Conservation (phyloP, 2,888 invertebrate genomes). For the Cryptus viduatorius region DNA sequence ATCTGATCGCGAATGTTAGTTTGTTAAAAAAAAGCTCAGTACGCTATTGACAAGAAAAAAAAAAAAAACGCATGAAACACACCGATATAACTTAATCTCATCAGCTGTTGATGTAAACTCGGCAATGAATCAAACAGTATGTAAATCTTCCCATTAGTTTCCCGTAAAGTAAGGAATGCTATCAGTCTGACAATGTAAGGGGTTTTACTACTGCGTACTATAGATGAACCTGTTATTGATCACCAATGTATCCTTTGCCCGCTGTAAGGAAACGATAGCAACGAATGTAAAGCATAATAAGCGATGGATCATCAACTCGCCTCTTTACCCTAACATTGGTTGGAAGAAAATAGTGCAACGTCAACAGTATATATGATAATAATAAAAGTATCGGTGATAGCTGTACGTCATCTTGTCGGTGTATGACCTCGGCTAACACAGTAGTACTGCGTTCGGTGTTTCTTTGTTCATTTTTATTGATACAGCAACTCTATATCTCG, state of each 20-base stretch:
- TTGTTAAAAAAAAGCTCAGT: not conserved
- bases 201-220: constrained; percentile 7
- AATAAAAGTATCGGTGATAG: not conserved
- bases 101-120: not conserved
- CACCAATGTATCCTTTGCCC: not conserved
- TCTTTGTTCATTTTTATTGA: constrained; percentile 41
- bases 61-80: not conserved
- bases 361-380: not conserved
- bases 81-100: not conserved
- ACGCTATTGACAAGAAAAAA: not conserved
- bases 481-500: constrained; percentile 8
- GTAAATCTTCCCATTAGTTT: not conserved
- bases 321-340: not conserved
- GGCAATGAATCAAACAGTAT: no score
- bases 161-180: not conserved
- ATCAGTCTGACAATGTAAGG: not conserved
- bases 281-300: not conserved
- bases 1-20: constrained; percentile 47
- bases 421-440: constrained; percentile 22
- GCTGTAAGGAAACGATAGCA: not conserved
- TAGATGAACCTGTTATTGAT: not conserved
- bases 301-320: not conserved
- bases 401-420: not conserved
- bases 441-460: constrained; percentile 19
- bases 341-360: not conserved